Base-by-base conservation (phyloP, 2,113 vertebrate species). In the Solea senegalensis region DNA sequence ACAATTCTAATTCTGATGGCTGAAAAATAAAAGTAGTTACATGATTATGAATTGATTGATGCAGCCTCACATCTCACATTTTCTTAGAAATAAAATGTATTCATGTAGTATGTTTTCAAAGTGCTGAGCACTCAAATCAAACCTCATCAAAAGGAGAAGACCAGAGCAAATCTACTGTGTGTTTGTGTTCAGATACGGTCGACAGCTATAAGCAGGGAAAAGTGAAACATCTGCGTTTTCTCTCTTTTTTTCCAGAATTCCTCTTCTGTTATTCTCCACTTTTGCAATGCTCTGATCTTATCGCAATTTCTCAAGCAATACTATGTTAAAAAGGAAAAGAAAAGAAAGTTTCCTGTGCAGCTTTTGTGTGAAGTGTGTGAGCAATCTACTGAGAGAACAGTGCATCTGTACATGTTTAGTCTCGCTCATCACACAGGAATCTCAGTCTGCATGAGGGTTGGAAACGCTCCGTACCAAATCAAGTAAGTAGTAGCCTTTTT, bases 371-470 rank as follows among this genome's bases (percentile, higher is more conserved):
- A 16, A n/a, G 9, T 53, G 57, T 57, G 26, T 56, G 57, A 21
- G 41, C 21, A 53, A 16, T 59, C 11, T n/a, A 9, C 58, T 69
- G 15, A 52, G 46, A 60, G 43, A 54, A 55, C 50, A 44, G 43
- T 49, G n/a, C 43, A 54, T 60, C 16, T 64, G 58, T 34, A 50
- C 2, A 74, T 39, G 43, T 44, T 80, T 39, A 65, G 48, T 65
- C 61, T 11, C 3, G 50, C 49, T 55, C 49, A 44, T 43, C 41
- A 62, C 48, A 40, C 56, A 70, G 44, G 51, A 56, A 57, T 57
- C 52, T 14, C 39, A 53, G 57, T 48, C 66, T 39, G 61, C 60
- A 50, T 28, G 27, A n/a, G 56, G 6, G 16, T 66, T 66, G 8
- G 65, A 44, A 66, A 61, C 60, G 34, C 61, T 8, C 60, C 16